Percentiles rank a stretch among this genome's conserved stretches.
These are phyloP conservation scores for Neomorphus geoffroyi DNA, from an alignment of 2,797 vertebrate genomes.

Conservation along the genomic window DNA sequence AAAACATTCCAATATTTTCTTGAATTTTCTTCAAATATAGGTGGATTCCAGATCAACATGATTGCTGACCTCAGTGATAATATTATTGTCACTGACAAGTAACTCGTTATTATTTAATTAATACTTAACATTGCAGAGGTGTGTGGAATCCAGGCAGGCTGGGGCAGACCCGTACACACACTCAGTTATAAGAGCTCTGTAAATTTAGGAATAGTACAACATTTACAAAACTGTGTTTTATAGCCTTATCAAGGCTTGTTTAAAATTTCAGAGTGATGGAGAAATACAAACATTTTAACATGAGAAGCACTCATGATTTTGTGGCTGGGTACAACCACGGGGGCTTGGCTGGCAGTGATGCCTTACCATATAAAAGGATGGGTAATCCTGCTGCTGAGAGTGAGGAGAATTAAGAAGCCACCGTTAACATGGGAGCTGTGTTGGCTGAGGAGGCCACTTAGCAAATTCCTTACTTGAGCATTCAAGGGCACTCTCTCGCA, in stretches of 20 bases:
- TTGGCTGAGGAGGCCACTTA: conserved; percentile 48
- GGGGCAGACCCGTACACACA: fast-evolving
- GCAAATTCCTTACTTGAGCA: conserved; percentile 54
- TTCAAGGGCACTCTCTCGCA: conserved; percentile 57
- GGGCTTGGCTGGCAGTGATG: neutral
- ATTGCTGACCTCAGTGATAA: neutral
- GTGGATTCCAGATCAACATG: neutral
- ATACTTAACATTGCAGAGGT: neutral
- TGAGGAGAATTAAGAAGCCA: conserved; percentile 25
- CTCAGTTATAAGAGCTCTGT: neutral
- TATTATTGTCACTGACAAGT: too few relatives aligned
- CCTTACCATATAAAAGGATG: neutral
- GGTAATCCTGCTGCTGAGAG: neutral
- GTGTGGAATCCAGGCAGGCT: neutral
- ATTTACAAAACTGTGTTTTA: neutral
- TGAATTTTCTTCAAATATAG: neutral
- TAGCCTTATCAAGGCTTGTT: neutral
- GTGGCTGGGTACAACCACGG: fast-evolving
- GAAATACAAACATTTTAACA: neutral
- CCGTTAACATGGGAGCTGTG: neutral
- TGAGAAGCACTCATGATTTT: neutral
- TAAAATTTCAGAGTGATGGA: neutral
- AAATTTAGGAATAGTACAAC: neutral
- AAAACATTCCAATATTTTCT: neutral
- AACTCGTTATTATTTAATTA: neutral